Conservation (phyloP, 1,140 invertebrate genomes). For the Diorhabda sublineata region DNA sequence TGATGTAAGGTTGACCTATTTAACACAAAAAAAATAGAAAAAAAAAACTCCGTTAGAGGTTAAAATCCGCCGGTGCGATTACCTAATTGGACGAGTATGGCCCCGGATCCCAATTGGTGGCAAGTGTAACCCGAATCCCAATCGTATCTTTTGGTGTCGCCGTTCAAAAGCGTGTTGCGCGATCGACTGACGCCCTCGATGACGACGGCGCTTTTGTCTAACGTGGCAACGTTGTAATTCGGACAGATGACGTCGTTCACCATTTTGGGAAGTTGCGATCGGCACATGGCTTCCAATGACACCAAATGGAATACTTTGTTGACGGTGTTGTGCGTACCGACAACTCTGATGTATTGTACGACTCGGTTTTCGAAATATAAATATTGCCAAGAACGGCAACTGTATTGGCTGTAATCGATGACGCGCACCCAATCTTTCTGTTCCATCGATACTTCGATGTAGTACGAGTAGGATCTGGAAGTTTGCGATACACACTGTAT, state of each 20-base stretch:
- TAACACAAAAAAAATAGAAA: neutral
- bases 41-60: too few relatives aligned
- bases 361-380: constrained; percentile 89
- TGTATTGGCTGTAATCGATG: constrained; percentile 85
- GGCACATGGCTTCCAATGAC: constrained; percentile 85
- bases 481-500: too few relatives aligned
- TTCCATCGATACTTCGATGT: constrained; percentile 94
- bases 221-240: constrained; percentile 86
- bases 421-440: constrained; percentile 91
- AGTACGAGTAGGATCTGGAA: constrained; percentile 88
- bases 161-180: constrained; percentile 93
- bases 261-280: constrained; percentile 68
- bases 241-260: constrained; percentile 80
- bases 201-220: constrained; percentile 83
- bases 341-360: constrained; percentile 83
- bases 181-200: constrained; percentile 92
- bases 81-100: constrained; percentile 91
- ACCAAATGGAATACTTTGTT: constrained; percentile 95
- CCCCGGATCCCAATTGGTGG: constrained; percentile 94
- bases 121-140: constrained; percentile 99
- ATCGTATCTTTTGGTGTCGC: constrained; percentile 90
- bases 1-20: constrained; percentile 81
- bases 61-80: constrained; percentile 5
- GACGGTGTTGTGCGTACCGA: constrained; percentile 93
- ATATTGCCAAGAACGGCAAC: constrained; percentile 94